Evolutionary conservation across 2,888 invertebrate genomes (phyloP).

Genomic region (Catocala nupta): DNA sequence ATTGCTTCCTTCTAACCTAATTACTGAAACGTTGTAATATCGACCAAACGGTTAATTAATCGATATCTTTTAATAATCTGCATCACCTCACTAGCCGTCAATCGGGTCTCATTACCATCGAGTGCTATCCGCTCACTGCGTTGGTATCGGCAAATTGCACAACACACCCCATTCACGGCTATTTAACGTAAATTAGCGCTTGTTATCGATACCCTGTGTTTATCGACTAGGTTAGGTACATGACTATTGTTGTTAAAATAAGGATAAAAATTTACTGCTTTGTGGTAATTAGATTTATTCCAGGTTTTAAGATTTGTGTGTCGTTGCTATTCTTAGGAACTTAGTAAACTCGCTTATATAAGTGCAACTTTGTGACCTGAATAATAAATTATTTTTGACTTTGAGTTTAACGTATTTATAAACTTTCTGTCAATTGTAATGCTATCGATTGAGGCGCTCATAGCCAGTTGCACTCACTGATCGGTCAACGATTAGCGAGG

Average conservation of each 20-base stretch:
- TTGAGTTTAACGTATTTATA: too few relatives aligned
- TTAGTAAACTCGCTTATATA: too few relatives aligned
- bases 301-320: too few relatives aligned
- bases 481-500: too few relatives aligned
- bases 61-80: conserved; percentile 39
- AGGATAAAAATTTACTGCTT: conserved; percentile 6
- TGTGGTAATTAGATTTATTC: too few relatives aligned
- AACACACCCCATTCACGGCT: conserved; percentile 74
- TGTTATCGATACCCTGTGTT: conserved; percentile 63
- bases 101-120: conserved; percentile 62
- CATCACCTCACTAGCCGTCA: conserved; percentile 61
- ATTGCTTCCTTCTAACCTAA: conserved; percentile 19
- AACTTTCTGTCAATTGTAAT: too few relatives aligned
- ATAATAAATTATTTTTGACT: too few relatives aligned
- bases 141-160: conserved; percentile 73
- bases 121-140: conserved; percentile 36
- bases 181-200: conserved; percentile 71
- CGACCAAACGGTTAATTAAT: conserved; percentile 10
- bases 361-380: too few relatives aligned
- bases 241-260: conserved; percentile 32
- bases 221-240: conserved; percentile 60
- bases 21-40: conserved; percentile 35
- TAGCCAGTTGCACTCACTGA: too few relatives aligned
- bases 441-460: too few relatives aligned
- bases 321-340: too few relatives aligned